Percentiles rank a stretch among this genome's conserved stretches.
Evolutionary conservation across 2,113 vertebrate genomes (phyloP).

Genomic region (Amphilophus citrinellus): DNA sequence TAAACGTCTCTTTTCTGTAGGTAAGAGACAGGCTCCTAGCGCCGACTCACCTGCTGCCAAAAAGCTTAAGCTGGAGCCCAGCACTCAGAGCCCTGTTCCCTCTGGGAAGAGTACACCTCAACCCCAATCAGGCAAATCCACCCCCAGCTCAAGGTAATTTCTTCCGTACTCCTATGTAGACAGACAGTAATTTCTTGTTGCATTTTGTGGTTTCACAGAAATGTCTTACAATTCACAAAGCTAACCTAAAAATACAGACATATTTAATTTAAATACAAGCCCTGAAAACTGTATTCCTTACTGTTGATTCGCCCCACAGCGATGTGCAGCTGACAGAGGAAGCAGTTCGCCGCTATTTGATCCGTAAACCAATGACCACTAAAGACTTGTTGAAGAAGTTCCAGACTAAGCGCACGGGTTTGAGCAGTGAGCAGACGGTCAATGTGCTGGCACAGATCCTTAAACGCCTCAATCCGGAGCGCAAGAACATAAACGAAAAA

Average conservation of each 20-base stretch:
- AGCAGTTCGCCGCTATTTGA: conserved; percentile 90
- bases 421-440: conserved; percentile 94
- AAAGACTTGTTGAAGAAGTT: conserved; percentile 97
- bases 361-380: conserved; percentile 95
- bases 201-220: not conserved
- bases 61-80: conserved; percentile 86
- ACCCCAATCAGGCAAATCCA: conserved; percentile 90
- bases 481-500: conserved; percentile 91
- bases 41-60: conserved; percentile 86
- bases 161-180: not conserved
- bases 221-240: not conserved
- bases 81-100: conserved; percentile 80
- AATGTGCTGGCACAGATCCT: conserved; percentile 95
- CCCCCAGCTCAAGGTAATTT: conserved; percentile 86
- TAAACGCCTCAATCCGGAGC: conserved; percentile 92
- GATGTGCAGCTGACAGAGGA: conserved; percentile 93
- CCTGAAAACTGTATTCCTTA: not conserved
- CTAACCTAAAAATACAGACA: not conserved
- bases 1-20: conserved; percentile 62
- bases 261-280: not conserved
- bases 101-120: conserved; percentile 91
- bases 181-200: not conserved
- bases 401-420: conserved; percentile 93
- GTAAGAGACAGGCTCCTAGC: conserved; percentile 81
- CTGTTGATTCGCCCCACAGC: conserved; percentile 60